Base-by-base conservation (phyloP, 2,888 invertebrate species). In the Dastarcus helophoroides region DNA sequence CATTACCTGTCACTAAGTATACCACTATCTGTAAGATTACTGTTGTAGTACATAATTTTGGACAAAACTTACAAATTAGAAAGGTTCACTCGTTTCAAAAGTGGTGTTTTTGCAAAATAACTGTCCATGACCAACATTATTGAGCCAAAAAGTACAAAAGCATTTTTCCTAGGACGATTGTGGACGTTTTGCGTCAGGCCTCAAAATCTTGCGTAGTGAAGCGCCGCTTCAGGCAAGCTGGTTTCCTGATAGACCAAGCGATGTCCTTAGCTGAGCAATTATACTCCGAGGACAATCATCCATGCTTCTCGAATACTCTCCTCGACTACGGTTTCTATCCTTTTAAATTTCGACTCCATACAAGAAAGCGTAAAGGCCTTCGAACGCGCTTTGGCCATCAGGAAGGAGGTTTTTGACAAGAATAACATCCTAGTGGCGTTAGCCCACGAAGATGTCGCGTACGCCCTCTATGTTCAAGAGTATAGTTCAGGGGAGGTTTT, bases 201-300 rank as follows among this genome's bases (percentile, higher is more conserved):
- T 81, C 86, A 37, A 90, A 88, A 59, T 79, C 86, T 10, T 90
- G 90, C 64, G 86, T 90, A 23, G 79, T 89, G 25, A 90, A 89
- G 66, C 71, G 90, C 22, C 77, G 82, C 47, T 90, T 90, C 63
- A 64, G 69, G 19, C 75, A 77, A 50, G 91, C 90, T 14, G 84
- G 84, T 44, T 64, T 84, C 41, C 66, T 91, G 29, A 84, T 90
- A 43, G 75, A 77, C 38, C 81, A 88, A 63, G 90, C 88, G 1
- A 78, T 85, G 22, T 73, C 73, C 36, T 64, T 77, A 31, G 79
- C 83, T 8, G 68, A 76, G 9, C 64, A 66, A 43, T 59, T 69
- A 24, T 78, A 74, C 60, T 73, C 41, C 16, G 37, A 74, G 2
- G 60, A 65, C 13, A 58, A 65, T n/a, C 85, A 88, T 64, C 86